Evolutionary conservation across 1,140 invertebrate genomes (phyloP), one percentile per base, ranked within the genome.

Genomic region (Globodera ellingtonae): DNA sequence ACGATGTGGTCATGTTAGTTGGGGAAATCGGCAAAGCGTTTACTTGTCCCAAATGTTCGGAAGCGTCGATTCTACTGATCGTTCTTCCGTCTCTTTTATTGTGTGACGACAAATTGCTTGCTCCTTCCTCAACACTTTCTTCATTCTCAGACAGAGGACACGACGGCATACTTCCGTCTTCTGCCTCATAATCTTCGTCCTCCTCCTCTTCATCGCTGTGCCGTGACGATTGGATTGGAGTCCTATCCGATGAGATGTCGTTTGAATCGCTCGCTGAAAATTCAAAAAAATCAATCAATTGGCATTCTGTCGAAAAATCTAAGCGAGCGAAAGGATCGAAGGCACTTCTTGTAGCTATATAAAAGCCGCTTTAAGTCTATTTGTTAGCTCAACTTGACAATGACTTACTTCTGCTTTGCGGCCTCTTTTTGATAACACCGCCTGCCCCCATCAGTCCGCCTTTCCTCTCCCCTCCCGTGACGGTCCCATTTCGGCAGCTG

Each of bases 191-290:
- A 13, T 59, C 56, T 8, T 83, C 82, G 10, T 83, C 82, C 21
- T 78, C 69, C 24, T 84, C 84, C 50, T 84, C 84, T 48, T 84
- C 78, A n/a, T 87, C 86, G 56, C 86, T 86, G 44, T 86, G 86
- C n/a, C 78, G 79, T 35, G 75, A 78, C 13, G 86, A 86, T 70
- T 86, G 85, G 15, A 88, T 77, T 9, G 85, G 85, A 7, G 85
- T 86, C 18, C 80, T 76, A 77, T 86, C 85, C 21, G 84, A 86
- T 13, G 85, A 86, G 48, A 88, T 72, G 59, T 86, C 86, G 59
- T 86, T 86, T n/a, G 83, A 87, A 56, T 85, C 84, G 75, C 84
- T 86, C 13, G 84, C 84, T 79, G 50, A 83, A 59, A 59, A 52
- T 52, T 7, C 7, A 86, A n/a, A 24, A 24, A 62, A 83, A 24